Evolutionary conservation across 30 jellyfish, hydroid and myxozoan species (phyloP).

Genomic region (Rhopilema esculentum): DNA sequence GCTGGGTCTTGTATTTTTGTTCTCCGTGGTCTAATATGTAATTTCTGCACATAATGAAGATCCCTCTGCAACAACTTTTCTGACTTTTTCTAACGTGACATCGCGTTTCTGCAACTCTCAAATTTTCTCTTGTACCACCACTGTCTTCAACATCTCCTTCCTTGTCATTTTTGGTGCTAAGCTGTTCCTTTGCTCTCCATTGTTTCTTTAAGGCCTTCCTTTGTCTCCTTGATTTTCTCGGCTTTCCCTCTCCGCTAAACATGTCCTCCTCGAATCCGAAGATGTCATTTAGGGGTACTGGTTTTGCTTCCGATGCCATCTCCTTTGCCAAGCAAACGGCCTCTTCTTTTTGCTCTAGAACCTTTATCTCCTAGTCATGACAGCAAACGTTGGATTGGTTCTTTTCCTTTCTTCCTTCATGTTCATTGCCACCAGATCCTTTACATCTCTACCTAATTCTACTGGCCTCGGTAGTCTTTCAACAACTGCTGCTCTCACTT

Average conservation of each 20-base stretch:
- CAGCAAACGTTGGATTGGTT: not conserved
- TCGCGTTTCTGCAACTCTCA: too few relatives aligned
- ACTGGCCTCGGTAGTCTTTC: not conserved
- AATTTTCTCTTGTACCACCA: too few relatives aligned
- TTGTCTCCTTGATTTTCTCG: not conserved
- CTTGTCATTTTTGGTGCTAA: too few relatives aligned
- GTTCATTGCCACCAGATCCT: not conserved
- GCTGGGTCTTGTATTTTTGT: too few relatives aligned
- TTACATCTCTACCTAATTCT: not conserved
- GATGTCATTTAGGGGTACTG: not conserved
- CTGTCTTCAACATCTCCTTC: too few relatives aligned
- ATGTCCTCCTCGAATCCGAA: not conserved
- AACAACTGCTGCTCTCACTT: not conserved
- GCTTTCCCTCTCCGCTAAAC: not conserved
- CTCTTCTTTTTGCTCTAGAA: not conserved
- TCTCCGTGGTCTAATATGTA: too few relatives aligned
- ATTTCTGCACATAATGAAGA: too few relatives aligned
- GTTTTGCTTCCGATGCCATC: not conserved
- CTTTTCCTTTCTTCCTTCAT: not conserved
- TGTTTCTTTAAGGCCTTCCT: too few relatives aligned
- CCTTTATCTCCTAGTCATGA: not conserved
- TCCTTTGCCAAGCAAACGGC: not conserved
- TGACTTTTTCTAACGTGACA: too few relatives aligned
- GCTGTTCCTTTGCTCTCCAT: too few relatives aligned
- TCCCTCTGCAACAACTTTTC: too few relatives aligned